Conservation (phyloP, 2,113 vertebrate species). For the Osmerus mordax region DNA sequence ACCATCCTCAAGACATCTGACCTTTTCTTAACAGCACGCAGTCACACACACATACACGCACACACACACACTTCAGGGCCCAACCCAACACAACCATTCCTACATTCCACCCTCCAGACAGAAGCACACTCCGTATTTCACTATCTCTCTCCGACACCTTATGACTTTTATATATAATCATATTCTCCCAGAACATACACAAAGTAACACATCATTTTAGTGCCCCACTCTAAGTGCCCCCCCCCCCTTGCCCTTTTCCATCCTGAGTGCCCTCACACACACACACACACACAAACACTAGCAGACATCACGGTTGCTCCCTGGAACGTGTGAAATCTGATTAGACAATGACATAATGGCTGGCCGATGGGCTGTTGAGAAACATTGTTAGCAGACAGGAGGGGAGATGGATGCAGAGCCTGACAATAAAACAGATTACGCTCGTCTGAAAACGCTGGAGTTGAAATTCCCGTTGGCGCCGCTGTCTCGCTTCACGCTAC, state of each 20-base stretch:
- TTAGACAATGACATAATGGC: slow-evolving; percentile 63
- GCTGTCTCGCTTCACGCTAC: no score
- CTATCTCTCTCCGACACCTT: background rate
- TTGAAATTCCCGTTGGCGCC: no score
- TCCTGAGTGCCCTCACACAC: background rate
- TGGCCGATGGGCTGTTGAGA: slow-evolving; percentile 52
- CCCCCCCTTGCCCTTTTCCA: background rate
- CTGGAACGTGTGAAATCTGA: slow-evolving; percentile 64
- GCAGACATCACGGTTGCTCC: slow-evolving; percentile 44
- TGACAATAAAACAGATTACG: background rate
- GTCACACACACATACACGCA: background rate
- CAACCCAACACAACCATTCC: background rate
- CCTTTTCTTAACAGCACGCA: background rate
- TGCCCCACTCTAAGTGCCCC: background rate
- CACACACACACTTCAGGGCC: slow-evolving; percentile 16
- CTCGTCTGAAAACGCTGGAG: no score
- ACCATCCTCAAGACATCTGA: slow-evolving; percentile 23
- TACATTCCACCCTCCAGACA: background rate
- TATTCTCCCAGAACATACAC: slow-evolving; percentile 27
- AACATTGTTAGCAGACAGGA: slow-evolving; percentile 46
- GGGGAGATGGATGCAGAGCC: slow-evolving; percentile 24
- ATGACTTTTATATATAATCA: slow-evolving; percentile 4
- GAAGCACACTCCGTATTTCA: background rate
- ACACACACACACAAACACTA: slow-evolving; percentile 26
- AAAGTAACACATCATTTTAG: slow-evolving; percentile 24